Percentiles rank a stretch among this genome's conserved stretches.
Evolutionary conservation across 1,140 invertebrate species (phyloP).

Genomic region (Polypedilum pembai): DNA sequence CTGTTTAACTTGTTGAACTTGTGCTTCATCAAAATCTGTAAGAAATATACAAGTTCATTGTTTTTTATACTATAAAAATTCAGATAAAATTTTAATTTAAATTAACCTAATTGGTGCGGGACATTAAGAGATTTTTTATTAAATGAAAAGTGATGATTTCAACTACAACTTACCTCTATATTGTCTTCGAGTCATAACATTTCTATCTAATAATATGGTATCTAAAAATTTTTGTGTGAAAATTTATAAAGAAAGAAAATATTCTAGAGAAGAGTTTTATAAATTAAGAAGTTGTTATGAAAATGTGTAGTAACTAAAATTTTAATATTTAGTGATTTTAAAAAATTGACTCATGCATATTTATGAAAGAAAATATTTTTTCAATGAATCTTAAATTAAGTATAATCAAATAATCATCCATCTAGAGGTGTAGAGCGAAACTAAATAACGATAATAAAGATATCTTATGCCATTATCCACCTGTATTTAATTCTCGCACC

Average conservation of each 20-base stretch:
- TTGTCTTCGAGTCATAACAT: background rate
- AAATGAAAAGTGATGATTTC: background rate
- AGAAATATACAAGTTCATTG: background rate
- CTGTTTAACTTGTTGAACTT: background rate
- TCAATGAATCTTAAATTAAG: background rate
- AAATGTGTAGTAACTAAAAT: background rate
- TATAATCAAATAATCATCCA: background rate
- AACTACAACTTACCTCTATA: background rate
- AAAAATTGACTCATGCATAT: background rate
- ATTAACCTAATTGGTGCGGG: background rate
- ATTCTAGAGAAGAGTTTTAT: background rate
- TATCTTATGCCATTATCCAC: slow-evolving; percentile 42
- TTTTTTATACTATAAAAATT: background rate
- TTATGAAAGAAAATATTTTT: background rate
- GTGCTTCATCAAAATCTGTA: background rate
- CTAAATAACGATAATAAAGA: background rate
- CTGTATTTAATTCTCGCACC: slow-evolving; percentile 90
- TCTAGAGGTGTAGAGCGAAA: background rate
- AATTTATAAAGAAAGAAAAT: background rate
- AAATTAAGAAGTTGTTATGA: background rate
- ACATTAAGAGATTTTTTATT: background rate
- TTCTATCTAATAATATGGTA: background rate
- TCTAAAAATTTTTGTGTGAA: background rate
- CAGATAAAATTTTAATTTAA: background rate
- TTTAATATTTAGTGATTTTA: background rate